A percentile compares a stretch with the other conserved stretches of the same genome.
Evolutionary conservation across 1,140 invertebrate species (phyloP).

Genomic region (Drosophila lowei): DNA sequence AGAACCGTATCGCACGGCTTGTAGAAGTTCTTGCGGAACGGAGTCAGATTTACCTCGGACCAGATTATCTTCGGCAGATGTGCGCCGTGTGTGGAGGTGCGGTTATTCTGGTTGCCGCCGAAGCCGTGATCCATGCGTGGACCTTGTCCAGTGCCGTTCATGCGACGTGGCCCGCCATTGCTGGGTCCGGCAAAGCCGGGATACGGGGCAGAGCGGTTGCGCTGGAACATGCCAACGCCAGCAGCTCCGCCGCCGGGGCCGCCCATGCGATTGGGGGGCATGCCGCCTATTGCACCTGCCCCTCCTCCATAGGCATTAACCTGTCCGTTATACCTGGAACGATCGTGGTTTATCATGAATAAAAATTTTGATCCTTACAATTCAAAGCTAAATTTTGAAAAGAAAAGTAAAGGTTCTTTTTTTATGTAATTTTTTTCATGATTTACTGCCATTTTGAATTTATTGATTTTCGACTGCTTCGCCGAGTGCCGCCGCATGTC

Average conservation of each 20-base stretch:
- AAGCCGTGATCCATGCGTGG: constrained; percentile 33
- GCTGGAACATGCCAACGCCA: constrained; percentile 69
- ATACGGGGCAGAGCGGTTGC: constrained; percentile 71
- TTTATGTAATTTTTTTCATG: constrained; percentile 72
- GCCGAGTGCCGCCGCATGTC: constrained; percentile 38
- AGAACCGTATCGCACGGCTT: constrained; percentile 90
- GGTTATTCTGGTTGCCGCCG: constrained; percentile 53
- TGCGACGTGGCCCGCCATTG: constrained; percentile 36
- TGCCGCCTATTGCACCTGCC: constrained; percentile 43
- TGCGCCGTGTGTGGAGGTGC: constrained; percentile 85
- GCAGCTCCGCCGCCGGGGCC: constrained; percentile 35
- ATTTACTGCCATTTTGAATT: constrained; percentile 74
- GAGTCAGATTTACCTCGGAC: constrained; percentile 88
- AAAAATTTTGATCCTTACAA: constrained; percentile 64
- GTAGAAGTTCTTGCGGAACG: constrained; percentile 97
- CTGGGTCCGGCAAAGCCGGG: constrained; percentile 41
- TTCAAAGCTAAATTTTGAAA: constrained; percentile 40
- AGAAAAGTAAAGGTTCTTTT: constrained; percentile 30
- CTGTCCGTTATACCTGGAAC: constrained; percentile 73
- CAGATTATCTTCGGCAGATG: constrained; percentile 92
- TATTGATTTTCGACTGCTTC: constrained; percentile 67
- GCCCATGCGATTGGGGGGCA: constrained; percentile 71
- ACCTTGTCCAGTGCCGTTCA: constrained; percentile 52
- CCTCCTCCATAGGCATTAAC: constrained; percentile 64
- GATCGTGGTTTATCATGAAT: constrained; percentile 57